Conservation (phyloP, 2,888 invertebrate genomes). For the Molorchus minor region DNA sequence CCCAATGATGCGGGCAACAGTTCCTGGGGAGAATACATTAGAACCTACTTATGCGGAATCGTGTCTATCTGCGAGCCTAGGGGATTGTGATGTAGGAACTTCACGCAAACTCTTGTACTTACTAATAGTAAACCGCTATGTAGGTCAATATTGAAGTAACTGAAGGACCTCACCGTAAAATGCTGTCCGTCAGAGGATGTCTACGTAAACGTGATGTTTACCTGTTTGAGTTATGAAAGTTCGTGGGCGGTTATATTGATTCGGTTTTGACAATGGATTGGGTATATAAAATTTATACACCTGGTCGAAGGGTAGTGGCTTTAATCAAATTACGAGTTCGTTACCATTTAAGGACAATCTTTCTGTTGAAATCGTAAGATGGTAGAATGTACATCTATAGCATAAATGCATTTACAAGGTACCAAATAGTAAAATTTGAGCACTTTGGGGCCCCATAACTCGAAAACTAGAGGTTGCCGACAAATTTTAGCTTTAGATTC, state of each 20-base stretch:
- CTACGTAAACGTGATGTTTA: background rate
- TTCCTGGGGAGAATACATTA: constrained; percentile 14
- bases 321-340: too few relatives aligned
- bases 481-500: too few relatives aligned
- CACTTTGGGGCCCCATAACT: too few relatives aligned
- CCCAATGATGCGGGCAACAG: background rate
- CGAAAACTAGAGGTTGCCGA: too few relatives aligned
- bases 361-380: too few relatives aligned
- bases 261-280: background rate
- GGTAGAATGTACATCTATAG: too few relatives aligned
- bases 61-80: constrained; percentile 3
- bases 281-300: background rate
- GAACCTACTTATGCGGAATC: constrained; percentile 11
- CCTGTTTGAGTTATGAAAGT: background rate
- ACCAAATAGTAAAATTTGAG: too few relatives aligned
- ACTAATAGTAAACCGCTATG: background rate
- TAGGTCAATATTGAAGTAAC: background rate
- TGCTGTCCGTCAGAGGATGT: background rate
- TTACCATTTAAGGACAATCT: too few relatives aligned
- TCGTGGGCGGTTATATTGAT: background rate
- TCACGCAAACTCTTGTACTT: background rate
- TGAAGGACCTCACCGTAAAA: background rate
- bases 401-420: too few relatives aligned
- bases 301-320: too few relatives aligned
- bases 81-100: background rate